phyloP scores from a whole-genome alignment of 2,888 invertebrate genomes.

The Morpho deidamia region DNA sequence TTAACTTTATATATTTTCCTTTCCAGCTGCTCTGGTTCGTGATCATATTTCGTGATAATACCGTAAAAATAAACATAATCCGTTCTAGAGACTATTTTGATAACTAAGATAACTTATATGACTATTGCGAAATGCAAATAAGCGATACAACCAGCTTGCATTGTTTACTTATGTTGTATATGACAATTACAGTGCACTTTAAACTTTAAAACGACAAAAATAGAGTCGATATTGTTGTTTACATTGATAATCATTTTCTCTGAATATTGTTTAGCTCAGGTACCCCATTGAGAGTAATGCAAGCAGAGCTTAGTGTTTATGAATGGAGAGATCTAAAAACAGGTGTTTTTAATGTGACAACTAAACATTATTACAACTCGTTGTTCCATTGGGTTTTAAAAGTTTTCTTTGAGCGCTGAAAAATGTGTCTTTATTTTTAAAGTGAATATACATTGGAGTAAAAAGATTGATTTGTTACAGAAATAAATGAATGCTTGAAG shows the following conservation, averaged over 20 bases:
- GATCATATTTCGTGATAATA: background rate
- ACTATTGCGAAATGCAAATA: slow-evolving; percentile 23
- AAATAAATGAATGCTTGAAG: too few species aligned
- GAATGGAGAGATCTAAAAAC: slow-evolving; percentile 19
- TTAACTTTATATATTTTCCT: too few species aligned
- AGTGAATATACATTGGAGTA: too few species aligned
- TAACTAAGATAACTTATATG: slow-evolving; percentile 10
- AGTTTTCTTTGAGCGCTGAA: background rate
- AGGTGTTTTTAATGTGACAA: slow-evolving; percentile 2
- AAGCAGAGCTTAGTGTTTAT: slow-evolving; percentile 21
- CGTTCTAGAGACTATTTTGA: background rate
- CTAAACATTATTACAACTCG: slow-evolving; percentile 2
- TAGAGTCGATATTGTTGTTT: slow-evolving; percentile 7
- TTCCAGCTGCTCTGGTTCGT: too few species aligned
- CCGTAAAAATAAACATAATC: background rate
- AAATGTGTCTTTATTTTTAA: background rate
- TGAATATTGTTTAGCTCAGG: slow-evolving; percentile 23
- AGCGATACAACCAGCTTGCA: slow-evolving; percentile 18
- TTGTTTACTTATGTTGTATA: slow-evolving; percentile 20
- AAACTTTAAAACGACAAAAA: background rate
- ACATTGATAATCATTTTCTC: slow-evolving; percentile 14
- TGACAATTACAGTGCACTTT: background rate
- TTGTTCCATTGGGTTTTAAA: background rate
- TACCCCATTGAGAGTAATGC: slow-evolving; percentile 24
- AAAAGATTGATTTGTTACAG: too few species aligned